Evolutionary conservation across 2,113 vertebrate species (phyloP), one percentile per base, ranked within the genome.

Genomic region (Archocentrus centrarchus): DNA sequence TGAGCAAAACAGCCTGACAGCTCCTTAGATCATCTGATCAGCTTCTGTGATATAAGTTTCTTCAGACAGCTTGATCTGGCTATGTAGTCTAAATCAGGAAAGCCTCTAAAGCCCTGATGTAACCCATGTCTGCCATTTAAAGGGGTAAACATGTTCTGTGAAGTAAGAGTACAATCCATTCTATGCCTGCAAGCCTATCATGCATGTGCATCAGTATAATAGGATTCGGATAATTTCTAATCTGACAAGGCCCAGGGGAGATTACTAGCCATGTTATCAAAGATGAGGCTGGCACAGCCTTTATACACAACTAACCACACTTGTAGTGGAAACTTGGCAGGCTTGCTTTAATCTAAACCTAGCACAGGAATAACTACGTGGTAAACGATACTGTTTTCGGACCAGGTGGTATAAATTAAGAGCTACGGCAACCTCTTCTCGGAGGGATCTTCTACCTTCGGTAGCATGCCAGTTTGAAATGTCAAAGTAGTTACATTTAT

Each of bases 141-240:
- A 83, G 17, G 59, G 44, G 30, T 82, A 59, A 73, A 82, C 35
- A 41, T 64, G 53, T 61, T n/a, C 39, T 24, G 58, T 27, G 58
- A 20, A 77, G 79, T 53, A 63, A 88, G 22, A 77, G 37, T 58
- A 76, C 62, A n/a, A 80, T 79, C 62, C 73, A 79, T 61, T 80
- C 76, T 77, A 22, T 27, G 53, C 27, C 30, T 79, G 39, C 66
- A 86, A 59, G 27, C 58, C 73, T 35, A 79, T 66, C 73, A 39
- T 62, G 27, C 81, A 86, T 77, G 81, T 87, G 78, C 79, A 91
- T 77, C 76, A 60, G 37, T 81, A 64, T 84, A 89, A 91, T 80
- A 88, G 89, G 87, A 94, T 90, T 90, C 62, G 24, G 81, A 90
- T 91, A 1, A 88, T 82, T 89, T 90, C 81, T 92, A 93, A 93